Percentiles rank a stretch among this genome's conserved stretches.
Conservation (phyloP, 37 sponge, comb jelly and placozoan species). For the Halichondria panicea region DNA sequence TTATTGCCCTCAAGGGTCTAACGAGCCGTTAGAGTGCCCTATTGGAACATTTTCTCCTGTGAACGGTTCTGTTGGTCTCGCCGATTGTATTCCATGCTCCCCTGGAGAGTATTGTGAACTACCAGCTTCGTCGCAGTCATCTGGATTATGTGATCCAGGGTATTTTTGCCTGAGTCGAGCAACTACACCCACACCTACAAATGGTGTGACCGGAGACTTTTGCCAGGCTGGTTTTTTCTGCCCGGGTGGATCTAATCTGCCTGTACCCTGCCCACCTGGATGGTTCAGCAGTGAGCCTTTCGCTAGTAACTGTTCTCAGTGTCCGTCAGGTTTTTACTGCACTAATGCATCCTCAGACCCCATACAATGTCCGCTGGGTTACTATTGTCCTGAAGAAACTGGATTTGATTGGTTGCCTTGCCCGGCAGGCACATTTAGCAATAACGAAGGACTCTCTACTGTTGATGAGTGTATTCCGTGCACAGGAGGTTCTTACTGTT, state of each 20-base stretch:
- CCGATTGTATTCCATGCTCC: not conserved
- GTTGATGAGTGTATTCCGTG: not conserved
- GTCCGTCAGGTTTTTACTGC: no score
- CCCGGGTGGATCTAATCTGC: not conserved
- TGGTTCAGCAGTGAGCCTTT: no score
- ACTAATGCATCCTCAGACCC: no score
- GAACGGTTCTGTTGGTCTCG: not conserved
- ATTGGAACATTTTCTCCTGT: no score
- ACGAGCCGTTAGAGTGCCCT: no score
- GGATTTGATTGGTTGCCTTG: not conserved
- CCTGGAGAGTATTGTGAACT: no score
- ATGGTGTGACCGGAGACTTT: constrained; percentile 4
- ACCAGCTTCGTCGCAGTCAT: no score
- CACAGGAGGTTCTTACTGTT: not conserved
- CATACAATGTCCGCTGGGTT: not conserved
- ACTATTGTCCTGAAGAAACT: constrained; percentile 5
- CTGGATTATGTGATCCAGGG: no score
- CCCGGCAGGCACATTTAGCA: not conserved
- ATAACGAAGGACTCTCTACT: not conserved
- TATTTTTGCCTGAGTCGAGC: not conserved
- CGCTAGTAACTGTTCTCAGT: no score
- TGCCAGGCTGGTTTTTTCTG: not conserved
- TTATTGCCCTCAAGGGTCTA: no score
- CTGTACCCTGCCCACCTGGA: no score
- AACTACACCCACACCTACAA: not conserved